Evolutionary conservation across 2,113 vertebrate genomes (phyloP).

Genomic region (Nipponia nippon): DNA sequence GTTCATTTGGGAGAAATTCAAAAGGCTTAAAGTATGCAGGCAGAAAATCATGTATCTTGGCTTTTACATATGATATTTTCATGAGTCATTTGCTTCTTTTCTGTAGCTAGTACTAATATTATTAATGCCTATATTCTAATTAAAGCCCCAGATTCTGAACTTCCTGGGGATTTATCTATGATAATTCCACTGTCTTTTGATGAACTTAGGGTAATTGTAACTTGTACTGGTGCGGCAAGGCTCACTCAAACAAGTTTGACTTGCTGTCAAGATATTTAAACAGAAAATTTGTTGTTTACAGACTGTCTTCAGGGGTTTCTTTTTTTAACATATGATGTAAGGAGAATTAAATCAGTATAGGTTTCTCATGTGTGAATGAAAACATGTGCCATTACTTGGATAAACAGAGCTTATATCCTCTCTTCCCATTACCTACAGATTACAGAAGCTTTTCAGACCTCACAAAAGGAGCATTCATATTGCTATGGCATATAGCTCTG

Average conservation of each 20-base stretch:
- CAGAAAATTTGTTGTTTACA: not conserved
- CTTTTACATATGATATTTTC: not conserved
- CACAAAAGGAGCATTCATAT: not conserved
- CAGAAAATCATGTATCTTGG: not conserved
- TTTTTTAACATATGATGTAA: not conserved
- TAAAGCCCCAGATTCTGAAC: not conserved
- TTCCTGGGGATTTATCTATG: not conserved
- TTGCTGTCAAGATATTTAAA: not conserved
- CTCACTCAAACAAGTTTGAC: not conserved
- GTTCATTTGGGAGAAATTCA: not conserved
- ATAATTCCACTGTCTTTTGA: not conserved
- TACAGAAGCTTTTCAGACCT: not conserved
- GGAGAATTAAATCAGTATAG: not conserved
- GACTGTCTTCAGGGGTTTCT: not conserved
- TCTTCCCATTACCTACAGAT: not conserved
- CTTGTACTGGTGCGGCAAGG: rapidly evolving
- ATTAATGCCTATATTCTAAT: not conserved
- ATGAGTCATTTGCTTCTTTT: not conserved
- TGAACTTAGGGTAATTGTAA: not conserved
- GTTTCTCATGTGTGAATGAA: not conserved
- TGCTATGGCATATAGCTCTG: not conserved
- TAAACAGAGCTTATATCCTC: not conserved
- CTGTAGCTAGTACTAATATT: not conserved
- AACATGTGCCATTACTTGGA: not conserved
- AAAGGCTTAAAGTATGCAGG: not conserved